Percentiles rank a stretch among this genome's conserved stretches.
phyloP scores from a whole-genome alignment of 2,888 invertebrate genomes.

The Piscicola geometra region DNA sequence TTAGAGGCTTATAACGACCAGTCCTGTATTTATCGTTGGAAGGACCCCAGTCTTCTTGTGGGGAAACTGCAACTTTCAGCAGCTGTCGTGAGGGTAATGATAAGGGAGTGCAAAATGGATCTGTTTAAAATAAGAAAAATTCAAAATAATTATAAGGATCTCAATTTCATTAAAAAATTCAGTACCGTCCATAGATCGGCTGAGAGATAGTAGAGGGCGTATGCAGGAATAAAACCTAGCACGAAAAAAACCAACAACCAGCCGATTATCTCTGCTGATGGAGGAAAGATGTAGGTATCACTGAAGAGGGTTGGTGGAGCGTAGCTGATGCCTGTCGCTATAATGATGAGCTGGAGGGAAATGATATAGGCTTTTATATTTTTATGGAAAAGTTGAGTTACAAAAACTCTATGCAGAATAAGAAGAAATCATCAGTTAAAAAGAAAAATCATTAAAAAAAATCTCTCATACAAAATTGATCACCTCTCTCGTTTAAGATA shows the following conservation, averaged over 20 bases:
- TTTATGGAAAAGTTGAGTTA: too few species aligned
- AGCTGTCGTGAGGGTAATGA: neutral
- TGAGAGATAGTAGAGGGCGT: slow-evolving; percentile 49
- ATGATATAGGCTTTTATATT: too few species aligned
- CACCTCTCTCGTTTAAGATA: too few species aligned
- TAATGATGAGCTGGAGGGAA: slow-evolving; percentile 45
- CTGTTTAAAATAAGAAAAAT: neutral
- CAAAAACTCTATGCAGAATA: too few species aligned
- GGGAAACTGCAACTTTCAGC: slow-evolving; percentile 37
- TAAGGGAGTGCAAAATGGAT: neutral
- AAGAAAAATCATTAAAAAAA: too few species aligned
- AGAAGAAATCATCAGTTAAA: too few species aligned
- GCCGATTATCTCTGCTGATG: slow-evolving; percentile 51
- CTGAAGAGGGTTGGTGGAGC: slow-evolving; percentile 46
- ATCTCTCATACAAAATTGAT: too few species aligned
- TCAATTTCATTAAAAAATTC: too few species aligned
- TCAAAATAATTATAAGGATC: too few species aligned
- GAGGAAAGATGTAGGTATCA: slow-evolving; percentile 49
- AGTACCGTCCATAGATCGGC: slow-evolving; percentile 50
- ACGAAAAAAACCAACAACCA: slow-evolving; percentile 54
- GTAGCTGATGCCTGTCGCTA: slow-evolving; percentile 49
- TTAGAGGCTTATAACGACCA: slow-evolving; percentile 29
- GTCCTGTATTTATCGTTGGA: slow-evolving; percentile 44
- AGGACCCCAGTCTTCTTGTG: slow-evolving; percentile 49
- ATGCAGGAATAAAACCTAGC: slow-evolving; percentile 49